phyloP scores from a whole-genome alignment of 2,797 vertebrate species.

The Oryzias sinensis region DNA sequence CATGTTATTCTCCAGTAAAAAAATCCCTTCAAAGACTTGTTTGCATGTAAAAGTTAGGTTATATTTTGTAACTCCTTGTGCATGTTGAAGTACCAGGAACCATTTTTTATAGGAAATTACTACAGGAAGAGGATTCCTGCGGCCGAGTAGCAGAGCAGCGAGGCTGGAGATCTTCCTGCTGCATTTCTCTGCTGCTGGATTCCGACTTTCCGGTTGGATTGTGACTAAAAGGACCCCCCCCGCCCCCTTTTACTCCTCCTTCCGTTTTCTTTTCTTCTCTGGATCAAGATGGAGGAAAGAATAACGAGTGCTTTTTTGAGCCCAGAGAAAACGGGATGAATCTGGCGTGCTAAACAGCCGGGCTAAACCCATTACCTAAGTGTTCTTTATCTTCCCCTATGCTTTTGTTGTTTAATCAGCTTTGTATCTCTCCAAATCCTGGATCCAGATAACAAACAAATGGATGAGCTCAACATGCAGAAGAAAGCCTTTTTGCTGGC shows the following conservation, averaged over 20 bases:
- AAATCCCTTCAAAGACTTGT: no score
- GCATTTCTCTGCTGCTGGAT: conserved; percentile 29
- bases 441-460: conserved; percentile 88
- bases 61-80: no score
- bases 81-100: no score
- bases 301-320: conserved; percentile 79
- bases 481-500: conserved; percentile 71
- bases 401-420: conserved; percentile 88
- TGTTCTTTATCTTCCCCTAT: conserved; percentile 83
- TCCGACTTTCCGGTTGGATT: conserved; percentile 43
- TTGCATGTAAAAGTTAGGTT: no score
- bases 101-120: neutral
- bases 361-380: conserved; percentile 87
- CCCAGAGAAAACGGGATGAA: conserved; percentile 72
- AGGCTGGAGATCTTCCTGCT: conserved; percentile 19
- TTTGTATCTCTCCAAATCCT: conserved; percentile 88
- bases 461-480: conserved; percentile 71
- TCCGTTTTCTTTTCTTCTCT: conserved; percentile 53
- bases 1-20: no score
- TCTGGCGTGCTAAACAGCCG: conserved; percentile 76
- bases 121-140: neutral
- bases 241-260: conserved; percentile 38
- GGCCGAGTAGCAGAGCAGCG: neutral
- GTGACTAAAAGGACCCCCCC: conserved; percentile 49
- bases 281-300: conserved; percentile 74